These are phyloP conservation scores for Lerista edwardsae DNA, from an alignment of 2,797 vertebrate species.

Conservation along the genomic window DNA sequence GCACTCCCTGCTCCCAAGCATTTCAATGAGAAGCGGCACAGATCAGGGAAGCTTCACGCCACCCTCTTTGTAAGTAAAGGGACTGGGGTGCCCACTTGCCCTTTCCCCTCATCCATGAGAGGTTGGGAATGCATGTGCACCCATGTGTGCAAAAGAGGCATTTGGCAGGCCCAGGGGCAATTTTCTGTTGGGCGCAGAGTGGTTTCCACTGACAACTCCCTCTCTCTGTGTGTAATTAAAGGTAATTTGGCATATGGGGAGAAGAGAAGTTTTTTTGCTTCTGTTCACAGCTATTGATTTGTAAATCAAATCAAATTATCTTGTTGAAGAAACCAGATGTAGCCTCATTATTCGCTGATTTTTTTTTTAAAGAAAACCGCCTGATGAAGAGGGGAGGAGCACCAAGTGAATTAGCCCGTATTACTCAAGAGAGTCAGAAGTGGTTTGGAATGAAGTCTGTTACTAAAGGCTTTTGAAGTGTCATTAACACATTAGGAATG, in stretches of 20 bases:
- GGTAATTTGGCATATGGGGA: not conserved
- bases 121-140: no score
- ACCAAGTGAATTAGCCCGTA: not conserved
- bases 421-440: slow-evolving; percentile 1
- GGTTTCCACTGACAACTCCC: not conserved
- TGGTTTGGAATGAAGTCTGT: not conserved
- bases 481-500: not conserved
- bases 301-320: slow-evolving; percentile 33
- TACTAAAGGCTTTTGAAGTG: slow-evolving; percentile 4
- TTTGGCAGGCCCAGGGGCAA: no score
- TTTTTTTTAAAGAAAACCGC: slow-evolving; percentile 5
- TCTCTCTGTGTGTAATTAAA: not conserved
- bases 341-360: slow-evolving; percentile 20
- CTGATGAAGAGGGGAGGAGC: slow-evolving; percentile 10
- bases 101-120: no score
- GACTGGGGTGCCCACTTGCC: no score
- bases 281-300: slow-evolving; percentile 17
- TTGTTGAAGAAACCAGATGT: slow-evolving; percentile 22
- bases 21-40: no score
- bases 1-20: no score
- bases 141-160: no score
- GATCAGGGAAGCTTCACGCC: no score
- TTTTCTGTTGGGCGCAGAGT: not conserved
- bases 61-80: no score
- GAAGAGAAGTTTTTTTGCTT: not conserved